These are phyloP conservation scores for Stictocephala bisonia DNA, from an alignment of 2,888 invertebrate genomes.

Conservation along the genomic window DNA sequence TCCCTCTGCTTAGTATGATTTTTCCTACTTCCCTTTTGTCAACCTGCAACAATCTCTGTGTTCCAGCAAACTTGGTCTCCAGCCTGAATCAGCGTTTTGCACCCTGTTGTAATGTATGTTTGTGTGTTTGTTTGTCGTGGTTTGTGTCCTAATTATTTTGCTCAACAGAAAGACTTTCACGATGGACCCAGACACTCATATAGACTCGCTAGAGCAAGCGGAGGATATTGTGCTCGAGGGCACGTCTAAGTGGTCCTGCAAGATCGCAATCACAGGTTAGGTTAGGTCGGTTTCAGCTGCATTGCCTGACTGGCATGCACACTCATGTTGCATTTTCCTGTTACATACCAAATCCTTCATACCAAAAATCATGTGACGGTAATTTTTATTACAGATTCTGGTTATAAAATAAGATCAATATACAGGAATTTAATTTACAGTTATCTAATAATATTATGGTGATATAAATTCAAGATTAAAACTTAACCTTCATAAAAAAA, in stretches of 20 bases:
- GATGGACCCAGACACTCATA: conserved; percentile 97
- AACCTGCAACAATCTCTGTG: conserved; percentile 65
- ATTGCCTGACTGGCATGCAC: conserved; percentile 28
- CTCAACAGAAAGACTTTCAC: conserved; percentile 92
- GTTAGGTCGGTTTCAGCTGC: conserved; percentile 17
- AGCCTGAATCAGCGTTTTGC: conserved; percentile 46
- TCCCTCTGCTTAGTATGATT: conserved; percentile 48
- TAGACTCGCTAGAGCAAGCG: conserved; percentile 97
- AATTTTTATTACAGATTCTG: too few species aligned
- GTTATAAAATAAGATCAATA: too few species aligned
- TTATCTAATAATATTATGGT: too few species aligned
- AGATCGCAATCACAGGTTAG: conserved; percentile 98
- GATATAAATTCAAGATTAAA: too few species aligned
- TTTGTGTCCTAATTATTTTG: conserved; percentile 64
- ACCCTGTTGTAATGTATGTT: conserved; percentile 54
- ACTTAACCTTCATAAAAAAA: too few species aligned
- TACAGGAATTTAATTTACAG: too few species aligned
- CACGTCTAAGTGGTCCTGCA: conserved; percentile 99
- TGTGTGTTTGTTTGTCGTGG: conserved; percentile 46
- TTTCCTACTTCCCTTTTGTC: conserved; percentile 63
- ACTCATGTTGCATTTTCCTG: background rate
- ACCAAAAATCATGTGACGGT: too few species aligned
- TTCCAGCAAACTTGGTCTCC: conserved; percentile 59
- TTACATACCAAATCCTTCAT: too few species aligned
- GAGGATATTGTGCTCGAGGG: conserved; percentile 98